These are phyloP conservation scores for Macrosteles quadrilineatus DNA, from an alignment of 1,140 invertebrate genomes.

Conservation along the genomic window DNA sequence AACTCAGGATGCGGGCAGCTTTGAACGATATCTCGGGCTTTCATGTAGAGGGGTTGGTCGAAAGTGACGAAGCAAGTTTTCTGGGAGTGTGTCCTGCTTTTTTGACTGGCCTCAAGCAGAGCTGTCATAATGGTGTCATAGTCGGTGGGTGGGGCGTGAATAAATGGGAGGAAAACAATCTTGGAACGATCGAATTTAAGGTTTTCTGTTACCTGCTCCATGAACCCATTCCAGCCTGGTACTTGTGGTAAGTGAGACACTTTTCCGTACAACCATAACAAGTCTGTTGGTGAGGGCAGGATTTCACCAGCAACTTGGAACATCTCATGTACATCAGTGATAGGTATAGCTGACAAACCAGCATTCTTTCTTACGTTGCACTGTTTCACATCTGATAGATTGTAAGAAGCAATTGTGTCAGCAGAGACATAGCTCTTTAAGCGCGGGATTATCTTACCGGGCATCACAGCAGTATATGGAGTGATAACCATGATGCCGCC, in stretches of 20 bases:
- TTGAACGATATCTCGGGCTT: too few relatives aligned
- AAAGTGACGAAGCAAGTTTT: too few relatives aligned
- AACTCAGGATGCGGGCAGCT: constrained; percentile 24
- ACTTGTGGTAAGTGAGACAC: not conserved
- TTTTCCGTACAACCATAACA: too few relatives aligned
- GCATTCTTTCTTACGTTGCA: constrained; percentile 21
- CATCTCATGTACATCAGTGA: not conserved
- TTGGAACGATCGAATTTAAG: too few relatives aligned
- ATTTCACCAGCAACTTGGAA: not conserved
- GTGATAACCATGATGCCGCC: constrained; percentile 36
- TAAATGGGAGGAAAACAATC: too few relatives aligned
- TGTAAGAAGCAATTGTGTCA: constrained; percentile 15
- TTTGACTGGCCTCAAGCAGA: too few relatives aligned
- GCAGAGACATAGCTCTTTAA: constrained; percentile 25
- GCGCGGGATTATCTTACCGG: constrained; percentile 20
- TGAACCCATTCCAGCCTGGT: constrained; percentile 26
- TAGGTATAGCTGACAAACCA: constrained; percentile 10
- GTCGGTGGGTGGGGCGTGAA: too few relatives aligned
- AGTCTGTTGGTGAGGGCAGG: not conserved
- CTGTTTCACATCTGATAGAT: constrained; percentile 10
- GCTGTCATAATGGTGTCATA: too few relatives aligned
- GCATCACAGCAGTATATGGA: constrained; percentile 29
- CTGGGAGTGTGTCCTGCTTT: too few relatives aligned
- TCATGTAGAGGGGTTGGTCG: too few relatives aligned
- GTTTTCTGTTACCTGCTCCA: too few relatives aligned